These are phyloP conservation scores for Celastrina argiolus DNA, from an alignment of 2,888 invertebrate genomes.

Conservation along the genomic window DNA sequence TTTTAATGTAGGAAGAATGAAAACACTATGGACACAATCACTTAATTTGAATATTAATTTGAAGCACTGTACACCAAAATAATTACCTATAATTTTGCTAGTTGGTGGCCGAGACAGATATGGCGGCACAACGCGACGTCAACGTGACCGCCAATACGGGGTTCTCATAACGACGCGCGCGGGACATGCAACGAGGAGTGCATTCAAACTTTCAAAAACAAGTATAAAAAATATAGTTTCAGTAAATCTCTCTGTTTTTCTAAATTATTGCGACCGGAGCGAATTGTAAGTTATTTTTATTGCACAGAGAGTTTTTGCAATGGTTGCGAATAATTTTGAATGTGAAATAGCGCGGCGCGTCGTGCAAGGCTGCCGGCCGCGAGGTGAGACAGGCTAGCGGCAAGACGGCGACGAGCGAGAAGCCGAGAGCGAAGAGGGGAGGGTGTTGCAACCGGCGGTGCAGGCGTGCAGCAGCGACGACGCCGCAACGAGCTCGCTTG, in stretches of 20 bases:
- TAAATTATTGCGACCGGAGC: constrained; percentile 62
- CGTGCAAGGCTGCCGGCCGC: constrained; percentile 78
- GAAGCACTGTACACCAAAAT: constrained; percentile 71
- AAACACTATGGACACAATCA: constrained; percentile 66
- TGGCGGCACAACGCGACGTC: constrained; percentile 83
- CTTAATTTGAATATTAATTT: constrained; percentile 53
- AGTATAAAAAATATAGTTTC: constrained; percentile 57
- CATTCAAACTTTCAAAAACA: constrained; percentile 75
- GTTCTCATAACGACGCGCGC: constrained; percentile 88
- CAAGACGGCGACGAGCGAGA: constrained; percentile 76
- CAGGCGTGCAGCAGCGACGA: constrained; percentile 77
- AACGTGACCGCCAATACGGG: constrained; percentile 84
- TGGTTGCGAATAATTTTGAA: constrained; percentile 78
- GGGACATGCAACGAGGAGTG: constrained; percentile 82
- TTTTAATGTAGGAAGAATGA: constrained; percentile 48
- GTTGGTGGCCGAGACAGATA: constrained; percentile 81
- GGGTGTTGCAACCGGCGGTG: constrained; percentile 77
- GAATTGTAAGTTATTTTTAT: constrained; percentile 64
- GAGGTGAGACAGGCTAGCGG: constrained; percentile 78
- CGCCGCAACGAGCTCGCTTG: constrained; percentile 76
- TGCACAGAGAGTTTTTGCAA: constrained; percentile 78
- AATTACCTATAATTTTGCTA: constrained; percentile 80
- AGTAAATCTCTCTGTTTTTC: constrained; percentile 60
- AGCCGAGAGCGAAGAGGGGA: constrained; percentile 76
- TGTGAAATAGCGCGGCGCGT: constrained; percentile 78